These are phyloP conservation scores for Drosophila sechellia DNA, from an alignment of 1,140 invertebrate genomes.

Conservation along the genomic window DNA sequence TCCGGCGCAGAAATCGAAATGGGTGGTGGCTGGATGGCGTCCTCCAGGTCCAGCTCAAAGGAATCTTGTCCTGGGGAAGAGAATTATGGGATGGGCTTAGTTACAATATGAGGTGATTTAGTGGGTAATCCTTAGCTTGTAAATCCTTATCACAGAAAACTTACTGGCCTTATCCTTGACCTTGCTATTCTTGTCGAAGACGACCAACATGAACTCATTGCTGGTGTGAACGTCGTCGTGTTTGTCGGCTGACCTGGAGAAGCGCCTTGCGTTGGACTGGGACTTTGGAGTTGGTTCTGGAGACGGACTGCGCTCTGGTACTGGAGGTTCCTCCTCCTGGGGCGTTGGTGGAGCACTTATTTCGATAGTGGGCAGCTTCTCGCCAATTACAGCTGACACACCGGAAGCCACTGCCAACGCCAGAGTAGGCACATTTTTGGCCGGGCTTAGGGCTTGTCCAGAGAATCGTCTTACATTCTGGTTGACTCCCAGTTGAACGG, in stretches of 20 bases:
- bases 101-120: neutral
- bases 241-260: constrained; percentile 58
- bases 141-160: constrained; percentile 14
- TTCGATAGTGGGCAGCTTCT: constrained; percentile 72
- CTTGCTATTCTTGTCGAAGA: constrained; percentile 87
- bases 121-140: neutral
- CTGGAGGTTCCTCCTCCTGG: constrained; percentile 4
- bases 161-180: constrained; percentile 85
- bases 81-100: constrained; percentile 12
- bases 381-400: constrained; percentile 45
- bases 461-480: constrained; percentile 73
- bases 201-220: constrained; percentile 92
- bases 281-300: constrained; percentile 3
- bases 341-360: constrained; percentile 75
- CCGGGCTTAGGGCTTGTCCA: constrained; percentile 69
- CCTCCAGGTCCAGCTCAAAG: constrained; percentile 87
- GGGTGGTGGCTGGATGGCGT: constrained; percentile 89
- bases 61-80: constrained; percentile 85
- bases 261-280: constrained; percentile 10
- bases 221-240: constrained; percentile 84
- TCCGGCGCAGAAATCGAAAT: constrained; percentile 92
- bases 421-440: constrained; percentile 68
- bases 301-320: constrained; percentile 6
- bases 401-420: constrained; percentile 74
- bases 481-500: constrained; percentile 73